Conservation (phyloP, 2,888 invertebrate genomes). For the Seira ritae region DNA sequence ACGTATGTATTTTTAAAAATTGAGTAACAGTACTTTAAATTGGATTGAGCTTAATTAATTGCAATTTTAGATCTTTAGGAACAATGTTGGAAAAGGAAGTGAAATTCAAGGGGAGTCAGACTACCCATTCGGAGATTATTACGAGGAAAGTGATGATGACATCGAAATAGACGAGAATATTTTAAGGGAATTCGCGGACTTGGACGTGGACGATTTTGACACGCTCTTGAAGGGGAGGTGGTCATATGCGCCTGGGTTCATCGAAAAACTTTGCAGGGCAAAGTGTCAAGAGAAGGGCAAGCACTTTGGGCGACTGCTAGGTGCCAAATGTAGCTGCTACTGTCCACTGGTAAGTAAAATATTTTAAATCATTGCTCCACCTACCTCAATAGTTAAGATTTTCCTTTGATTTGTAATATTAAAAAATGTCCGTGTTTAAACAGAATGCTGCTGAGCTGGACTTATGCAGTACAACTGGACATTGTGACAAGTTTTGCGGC, state of each 20-base stretch:
- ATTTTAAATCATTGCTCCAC: too few species aligned
- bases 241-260: slow-evolving; percentile 42
- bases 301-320: slow-evolving; percentile 56
- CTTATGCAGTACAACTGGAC: slow-evolving; percentile 35
- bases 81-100: too few species aligned
- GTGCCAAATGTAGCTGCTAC: slow-evolving; percentile 40
- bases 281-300: slow-evolving; percentile 38
- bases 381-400: too few species aligned
- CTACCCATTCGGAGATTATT: neutral
- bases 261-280: slow-evolving; percentile 27
- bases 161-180: neutral
- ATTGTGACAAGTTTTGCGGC: slow-evolving; percentile 53
- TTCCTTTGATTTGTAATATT: too few species aligned
- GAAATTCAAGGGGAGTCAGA: too few species aligned
- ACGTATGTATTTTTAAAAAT: too few species aligned
- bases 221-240: slow-evolving; percentile 21
- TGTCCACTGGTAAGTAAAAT: slow-evolving; percentile 56
- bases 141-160: neutral
- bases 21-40: too few species aligned
- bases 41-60: too few species aligned
- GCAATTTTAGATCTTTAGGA: too few species aligned
- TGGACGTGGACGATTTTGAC: slow-evolving; percentile 1
- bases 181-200: neutral
- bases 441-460: slow-evolving; percentile 48
- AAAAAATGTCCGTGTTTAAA: too few species aligned